Percentiles rank a stretch among this genome's conserved stretches.
These are phyloP conservation scores for Polydrusus tereticollis DNA, from an alignment of 2,888 invertebrate genomes.

Conservation along the genomic window DNA sequence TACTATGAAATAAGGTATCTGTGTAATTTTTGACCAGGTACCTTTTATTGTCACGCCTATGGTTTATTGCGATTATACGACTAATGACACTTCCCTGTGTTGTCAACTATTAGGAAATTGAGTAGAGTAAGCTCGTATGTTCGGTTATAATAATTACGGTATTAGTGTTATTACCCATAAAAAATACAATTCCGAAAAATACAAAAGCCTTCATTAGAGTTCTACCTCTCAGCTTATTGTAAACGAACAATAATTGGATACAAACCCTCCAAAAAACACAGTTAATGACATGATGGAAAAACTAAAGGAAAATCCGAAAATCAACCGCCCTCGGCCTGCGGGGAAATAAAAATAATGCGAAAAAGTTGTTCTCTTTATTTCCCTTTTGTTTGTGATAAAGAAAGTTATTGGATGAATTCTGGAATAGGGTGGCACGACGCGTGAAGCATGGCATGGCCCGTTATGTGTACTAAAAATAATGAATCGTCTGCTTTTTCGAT, in stretches of 20 bases:
- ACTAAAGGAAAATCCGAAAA: slow-evolving; percentile 21
- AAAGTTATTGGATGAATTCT: background rate
- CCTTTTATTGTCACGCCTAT: too few relatives aligned
- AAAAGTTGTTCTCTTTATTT: slow-evolving; percentile 14
- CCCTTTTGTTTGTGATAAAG: slow-evolving; percentile 9
- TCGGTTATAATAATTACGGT: too few relatives aligned
- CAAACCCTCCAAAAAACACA: slow-evolving; percentile 20
- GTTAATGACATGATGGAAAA: slow-evolving; percentile 32
- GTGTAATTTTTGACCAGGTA: too few relatives aligned
- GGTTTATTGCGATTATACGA: too few relatives aligned
- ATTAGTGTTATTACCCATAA: too few relatives aligned
- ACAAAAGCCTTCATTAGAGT: background rate
- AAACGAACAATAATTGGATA: slow-evolving; percentile 34
- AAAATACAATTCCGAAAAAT: too few relatives aligned
- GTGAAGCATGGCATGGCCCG: background rate
- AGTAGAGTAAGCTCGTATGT: too few relatives aligned
- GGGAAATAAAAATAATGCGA: slow-evolving; percentile 21
- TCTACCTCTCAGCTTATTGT: slow-evolving; percentile 12
- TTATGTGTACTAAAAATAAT: too few relatives aligned
- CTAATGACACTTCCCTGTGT: too few relatives aligned
- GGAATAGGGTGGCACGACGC: background rate
- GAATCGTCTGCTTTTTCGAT: too few relatives aligned
- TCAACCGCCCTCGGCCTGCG: background rate
- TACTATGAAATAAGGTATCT: too few relatives aligned
- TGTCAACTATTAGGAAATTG: too few relatives aligned